These are phyloP conservation scores for Paramuricea clavata DNA, from an alignment of 92 coral and sea anemone genomes.

Conservation along the genomic window DNA sequence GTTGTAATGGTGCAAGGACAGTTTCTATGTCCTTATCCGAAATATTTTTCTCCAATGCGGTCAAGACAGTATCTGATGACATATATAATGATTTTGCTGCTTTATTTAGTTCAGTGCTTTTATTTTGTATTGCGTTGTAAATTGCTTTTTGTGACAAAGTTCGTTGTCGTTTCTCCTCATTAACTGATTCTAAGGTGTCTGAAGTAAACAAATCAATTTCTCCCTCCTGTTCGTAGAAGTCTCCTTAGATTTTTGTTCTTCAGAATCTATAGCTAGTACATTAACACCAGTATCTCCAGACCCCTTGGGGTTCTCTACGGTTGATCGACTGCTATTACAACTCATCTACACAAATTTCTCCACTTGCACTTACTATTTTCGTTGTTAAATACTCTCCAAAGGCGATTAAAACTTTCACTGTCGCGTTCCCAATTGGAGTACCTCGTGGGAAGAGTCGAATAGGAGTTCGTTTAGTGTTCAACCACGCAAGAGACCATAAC, in stretches of 20 bases:
- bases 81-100: slow-evolving; percentile 20
- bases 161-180: slow-evolving; percentile 42
- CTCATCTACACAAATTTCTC: not conserved
- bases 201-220: not conserved
- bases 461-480: not conserved
- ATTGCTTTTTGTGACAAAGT: slow-evolving; percentile 53
- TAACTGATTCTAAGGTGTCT: not conserved
- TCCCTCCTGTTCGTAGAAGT: not conserved
- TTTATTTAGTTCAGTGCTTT: slow-evolving; percentile 25
- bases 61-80: slow-evolving; percentile 19
- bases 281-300: not conserved
- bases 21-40: not conserved
- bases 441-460: no score
- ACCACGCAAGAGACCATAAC: no score
- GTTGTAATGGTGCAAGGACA: slow-evolving; percentile 9
- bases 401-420: not conserved
- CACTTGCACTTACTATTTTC: not conserved
- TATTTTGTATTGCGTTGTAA: slow-evolving; percentile 34
- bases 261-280: no score
- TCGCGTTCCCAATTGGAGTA: not conserved
- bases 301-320: not conserved
- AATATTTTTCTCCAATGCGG: not conserved
- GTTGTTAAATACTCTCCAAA: not conserved
- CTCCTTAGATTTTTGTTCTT: not conserved
- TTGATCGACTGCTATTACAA: not conserved